A percentile compares a stretch with the other conserved stretches of the same genome.
Evolutionary conservation across 2,888 invertebrate species (phyloP).

Genomic region (Gasteruption jaculator): DNA sequence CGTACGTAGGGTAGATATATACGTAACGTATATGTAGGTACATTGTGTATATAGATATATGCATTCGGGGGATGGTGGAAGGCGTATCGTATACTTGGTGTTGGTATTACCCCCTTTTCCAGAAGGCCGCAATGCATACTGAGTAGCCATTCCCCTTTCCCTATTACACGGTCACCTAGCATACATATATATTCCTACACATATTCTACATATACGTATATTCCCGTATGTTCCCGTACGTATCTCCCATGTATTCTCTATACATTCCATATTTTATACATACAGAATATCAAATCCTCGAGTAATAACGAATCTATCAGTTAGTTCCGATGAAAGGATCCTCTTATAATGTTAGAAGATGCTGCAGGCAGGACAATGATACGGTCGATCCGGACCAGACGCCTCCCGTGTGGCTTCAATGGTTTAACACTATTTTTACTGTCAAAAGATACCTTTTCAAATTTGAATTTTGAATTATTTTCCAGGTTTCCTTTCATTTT

Average conservation of each 20-base stretch:
- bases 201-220: slow-evolving; percentile 2
- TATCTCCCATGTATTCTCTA: too few relatives aligned
- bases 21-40: too few relatives aligned
- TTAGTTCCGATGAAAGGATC: too few relatives aligned
- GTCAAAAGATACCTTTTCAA: too few relatives aligned
- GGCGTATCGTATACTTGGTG: slow-evolving; percentile 41
- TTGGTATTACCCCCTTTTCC: slow-evolving; percentile 41
- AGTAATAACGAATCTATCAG: slow-evolving; percentile 43
- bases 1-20: too few relatives aligned
- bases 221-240: slow-evolving; percentile 5
- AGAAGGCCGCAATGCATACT: slow-evolving; percentile 49
- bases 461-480: too few relatives aligned
- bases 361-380: slow-evolving; percentile 9
- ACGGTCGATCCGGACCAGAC: slow-evolving; percentile 5
- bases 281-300: slow-evolving; percentile 34
- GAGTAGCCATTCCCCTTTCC: slow-evolving; percentile 44
- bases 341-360: neutral
- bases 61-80: too few relatives aligned
- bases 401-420: too few relatives aligned
- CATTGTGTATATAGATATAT: too few relatives aligned
- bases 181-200: slow-evolving; percentile 27
- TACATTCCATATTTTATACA: too few relatives aligned
- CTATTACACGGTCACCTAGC: slow-evolving; percentile 45
- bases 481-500: too few relatives aligned
- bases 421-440: too few relatives aligned